A percentile compares a stretch with the other conserved stretches of the same genome.
These are phyloP conservation scores for Galerucella pusilla DNA, from an alignment of 2,888 invertebrate species.

Conservation along the genomic window DNA sequence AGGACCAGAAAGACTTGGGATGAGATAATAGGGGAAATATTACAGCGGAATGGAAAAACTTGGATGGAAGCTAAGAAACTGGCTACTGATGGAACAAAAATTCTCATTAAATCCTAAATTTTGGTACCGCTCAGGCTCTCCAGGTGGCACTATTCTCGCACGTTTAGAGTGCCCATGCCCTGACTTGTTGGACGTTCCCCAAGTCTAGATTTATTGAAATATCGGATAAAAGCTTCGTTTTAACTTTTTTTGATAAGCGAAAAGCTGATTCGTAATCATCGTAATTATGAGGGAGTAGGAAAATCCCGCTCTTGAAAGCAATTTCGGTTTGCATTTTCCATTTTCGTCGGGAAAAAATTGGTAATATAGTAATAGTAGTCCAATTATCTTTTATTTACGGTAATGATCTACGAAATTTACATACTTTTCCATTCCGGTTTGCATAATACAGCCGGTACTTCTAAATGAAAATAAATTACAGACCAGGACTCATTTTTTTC, in stretches of 20 bases:
- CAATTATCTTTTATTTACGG: constrained; percentile 11
- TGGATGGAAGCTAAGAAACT: too few relatives aligned
- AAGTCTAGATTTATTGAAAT: too few relatives aligned
- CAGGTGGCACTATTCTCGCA: too few relatives aligned
- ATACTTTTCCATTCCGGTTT: constrained; percentile 13
- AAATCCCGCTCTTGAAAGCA: neutral
- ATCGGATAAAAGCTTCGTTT: neutral
- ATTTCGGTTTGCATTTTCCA: constrained; percentile 6
- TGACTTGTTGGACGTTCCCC: too few relatives aligned
- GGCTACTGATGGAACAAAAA: too few relatives aligned
- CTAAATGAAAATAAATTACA: neutral
- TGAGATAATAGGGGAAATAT: too few relatives aligned
- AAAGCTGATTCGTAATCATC: neutral
- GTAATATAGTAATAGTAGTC: constrained; percentile 13
- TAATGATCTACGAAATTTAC: constrained; percentile 15
- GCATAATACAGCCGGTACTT: constrained; percentile 1
- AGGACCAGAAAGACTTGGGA: too few relatives aligned
- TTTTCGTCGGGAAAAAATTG: constrained; percentile 17
- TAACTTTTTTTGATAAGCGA: neutral
- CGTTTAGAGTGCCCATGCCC: too few relatives aligned
- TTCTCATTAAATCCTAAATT: too few relatives aligned
- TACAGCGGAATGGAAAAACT: too few relatives aligned
- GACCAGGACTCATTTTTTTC: neutral
- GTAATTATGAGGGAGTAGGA: neutral
- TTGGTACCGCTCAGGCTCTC: too few relatives aligned